phyloP scores from a whole-genome alignment of 2,797 vertebrate species.

The Microcaecilia unicolor region DNA sequence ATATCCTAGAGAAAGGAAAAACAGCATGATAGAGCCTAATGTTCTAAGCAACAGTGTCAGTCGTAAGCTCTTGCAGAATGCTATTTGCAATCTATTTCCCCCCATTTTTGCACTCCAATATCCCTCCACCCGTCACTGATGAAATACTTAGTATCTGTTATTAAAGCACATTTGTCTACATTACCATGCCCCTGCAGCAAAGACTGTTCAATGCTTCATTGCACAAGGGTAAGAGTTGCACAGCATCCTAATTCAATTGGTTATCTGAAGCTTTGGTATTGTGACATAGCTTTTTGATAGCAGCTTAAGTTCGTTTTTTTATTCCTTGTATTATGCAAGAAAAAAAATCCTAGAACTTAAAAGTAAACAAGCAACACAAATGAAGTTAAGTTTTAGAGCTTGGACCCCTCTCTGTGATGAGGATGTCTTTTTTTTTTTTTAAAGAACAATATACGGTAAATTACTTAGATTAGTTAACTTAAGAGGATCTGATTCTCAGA shows the following conservation, averaged over 20 bases:
- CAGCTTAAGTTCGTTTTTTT: constrained; percentile 4
- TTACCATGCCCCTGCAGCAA: constrained; percentile 35
- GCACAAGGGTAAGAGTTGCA: constrained; percentile 10
- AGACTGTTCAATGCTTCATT: constrained; percentile 18
- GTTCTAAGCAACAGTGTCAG: constrained; percentile 20
- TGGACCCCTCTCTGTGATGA: too few species aligned
- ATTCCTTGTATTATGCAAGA: constrained; percentile 8
- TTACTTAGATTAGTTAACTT: too few species aligned
- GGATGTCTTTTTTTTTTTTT: too few species aligned
- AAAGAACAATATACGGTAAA: too few species aligned
- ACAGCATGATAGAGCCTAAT: constrained; percentile 16
- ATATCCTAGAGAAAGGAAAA: constrained; percentile 25
- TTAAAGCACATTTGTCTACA: constrained; percentile 30
- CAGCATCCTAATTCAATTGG: constrained; percentile 21
- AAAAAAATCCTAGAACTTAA: constrained; percentile 18
- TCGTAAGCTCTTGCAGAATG: constrained; percentile 25
- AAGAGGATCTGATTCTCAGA: too few species aligned
- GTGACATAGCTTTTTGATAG: constrained; percentile 4
- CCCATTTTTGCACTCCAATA: constrained; percentile 16
- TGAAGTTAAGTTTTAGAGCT: too few species aligned
- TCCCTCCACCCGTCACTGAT: constrained; percentile 16
- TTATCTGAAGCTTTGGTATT: neutral
- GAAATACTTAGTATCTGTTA: constrained; percentile 36
- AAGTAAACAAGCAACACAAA: too few species aligned
- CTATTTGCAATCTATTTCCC: constrained; percentile 7